A percentile compares a stretch with the other conserved stretches of the same genome.
Evolutionary conservation across 2,113 vertebrate genomes (phyloP).

Genomic region (Cyprinodon brontotheroides): DNA sequence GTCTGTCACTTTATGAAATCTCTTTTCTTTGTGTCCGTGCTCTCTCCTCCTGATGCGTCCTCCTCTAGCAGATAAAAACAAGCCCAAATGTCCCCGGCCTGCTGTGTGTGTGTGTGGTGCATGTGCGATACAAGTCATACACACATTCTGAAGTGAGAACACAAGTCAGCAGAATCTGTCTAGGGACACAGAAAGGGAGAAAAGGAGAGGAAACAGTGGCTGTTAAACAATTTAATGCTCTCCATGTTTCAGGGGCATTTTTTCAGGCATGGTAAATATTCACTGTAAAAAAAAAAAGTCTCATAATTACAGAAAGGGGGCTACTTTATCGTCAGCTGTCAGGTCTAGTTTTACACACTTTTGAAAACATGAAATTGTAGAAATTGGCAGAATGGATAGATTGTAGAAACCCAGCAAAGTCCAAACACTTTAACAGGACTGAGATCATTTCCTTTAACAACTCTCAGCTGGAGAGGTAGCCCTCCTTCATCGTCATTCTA

Average conservation of each 20-base stretch:
- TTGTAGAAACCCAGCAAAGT: too few relatives aligned
- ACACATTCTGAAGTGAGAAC: conserved; percentile 33
- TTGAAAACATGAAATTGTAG: neutral
- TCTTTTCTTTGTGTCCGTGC: neutral
- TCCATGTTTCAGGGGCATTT: neutral
- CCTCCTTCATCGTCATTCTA: too few relatives aligned
- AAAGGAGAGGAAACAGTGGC: neutral
- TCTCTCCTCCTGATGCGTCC: conserved; percentile 22
- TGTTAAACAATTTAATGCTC: neutral
- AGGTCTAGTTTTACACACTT: neutral
- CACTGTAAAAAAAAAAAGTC: neutral
- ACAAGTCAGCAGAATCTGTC: conserved; percentile 39
- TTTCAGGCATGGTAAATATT: neutral
- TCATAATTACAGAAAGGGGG: neutral
- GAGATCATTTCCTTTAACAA: too few relatives aligned
- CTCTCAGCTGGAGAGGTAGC: too few relatives aligned
- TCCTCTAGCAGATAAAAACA: conserved; percentile 34
- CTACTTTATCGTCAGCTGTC: neutral
- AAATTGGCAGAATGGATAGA: too few relatives aligned
- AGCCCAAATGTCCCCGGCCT: conserved; percentile 48
- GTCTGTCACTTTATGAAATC: conserved; percentile 56
- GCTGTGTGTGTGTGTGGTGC: conserved; percentile 17
- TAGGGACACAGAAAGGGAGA: conserved; percentile 13
- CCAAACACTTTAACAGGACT: too few relatives aligned
- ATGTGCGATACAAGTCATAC: neutral